Percentiles rank a stretch among this genome's conserved stretches.
phyloP scores from a whole-genome alignment of 2,797 vertebrate genomes.

The Diceros bicornis region DNA sequence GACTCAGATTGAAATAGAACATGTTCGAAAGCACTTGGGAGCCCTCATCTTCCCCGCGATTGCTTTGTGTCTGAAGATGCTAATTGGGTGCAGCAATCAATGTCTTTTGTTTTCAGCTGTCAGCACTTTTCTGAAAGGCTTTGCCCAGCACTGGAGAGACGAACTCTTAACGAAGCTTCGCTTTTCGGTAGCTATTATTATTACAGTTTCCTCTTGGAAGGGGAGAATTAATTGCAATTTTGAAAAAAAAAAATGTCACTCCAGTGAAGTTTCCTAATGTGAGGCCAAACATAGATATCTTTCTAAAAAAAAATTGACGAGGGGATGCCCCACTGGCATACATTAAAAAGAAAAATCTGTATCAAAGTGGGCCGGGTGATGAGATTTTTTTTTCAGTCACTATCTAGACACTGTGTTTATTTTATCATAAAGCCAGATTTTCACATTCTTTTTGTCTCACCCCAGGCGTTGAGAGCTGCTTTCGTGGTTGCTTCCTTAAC shows the following conservation, averaged over 20 bases:
- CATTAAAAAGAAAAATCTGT: neutral
- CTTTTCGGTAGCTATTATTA: conserved; percentile 21
- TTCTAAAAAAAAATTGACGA: neutral
- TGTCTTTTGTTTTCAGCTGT: conserved; percentile 83
- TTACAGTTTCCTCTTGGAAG: neutral
- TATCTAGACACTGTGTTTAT: neutral
- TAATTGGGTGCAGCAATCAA: conserved; percentile 74
- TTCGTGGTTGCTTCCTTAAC: conserved; percentile 81
- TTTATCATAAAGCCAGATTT: conserved; percentile 65
- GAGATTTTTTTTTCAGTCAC: neutral
- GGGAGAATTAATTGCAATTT: conserved; percentile 40
- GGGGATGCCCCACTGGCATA: neutral
- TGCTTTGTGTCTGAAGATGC: conserved; percentile 76
- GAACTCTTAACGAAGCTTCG: conserved; percentile 49
- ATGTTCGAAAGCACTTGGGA: conserved; percentile 31
- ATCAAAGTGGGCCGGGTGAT: neutral
- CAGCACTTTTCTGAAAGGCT: conserved; percentile 40
- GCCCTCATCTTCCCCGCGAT: neutral
- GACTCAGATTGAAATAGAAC: conserved; percentile 60
- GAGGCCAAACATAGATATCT: neutral
- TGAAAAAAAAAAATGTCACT: neutral
- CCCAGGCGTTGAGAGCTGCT: conserved; percentile 56
- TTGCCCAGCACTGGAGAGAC: conserved; percentile 2
- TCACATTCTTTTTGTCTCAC: conserved; percentile 72
- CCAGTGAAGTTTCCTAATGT: neutral